Percentiles rank a stretch among this genome's conserved stretches.
These are phyloP conservation scores for Patella ulyssiponensis DNA, from an alignment of 2,888 invertebrate genomes.

Conservation along the genomic window DNA sequence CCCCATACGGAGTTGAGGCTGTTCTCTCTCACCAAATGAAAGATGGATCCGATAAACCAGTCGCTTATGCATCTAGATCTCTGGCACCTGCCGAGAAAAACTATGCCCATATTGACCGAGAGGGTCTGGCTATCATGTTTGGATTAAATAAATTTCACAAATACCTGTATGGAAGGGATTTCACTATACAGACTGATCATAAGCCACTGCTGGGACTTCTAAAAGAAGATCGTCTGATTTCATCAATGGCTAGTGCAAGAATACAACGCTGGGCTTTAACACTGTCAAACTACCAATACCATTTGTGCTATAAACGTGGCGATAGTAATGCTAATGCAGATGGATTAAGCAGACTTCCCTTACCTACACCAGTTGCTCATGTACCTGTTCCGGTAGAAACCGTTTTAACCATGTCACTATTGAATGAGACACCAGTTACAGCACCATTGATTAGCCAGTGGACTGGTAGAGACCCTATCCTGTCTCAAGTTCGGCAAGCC, in stretches of 20 bases:
- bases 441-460: neutral
- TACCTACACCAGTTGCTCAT: neutral
- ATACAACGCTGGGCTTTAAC: constrained; percentile 24
- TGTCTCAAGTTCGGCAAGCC: constrained; percentile 23
- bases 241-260: constrained; percentile 10
- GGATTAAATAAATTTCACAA: constrained; percentile 14
- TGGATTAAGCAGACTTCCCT: constrained; percentile 17
- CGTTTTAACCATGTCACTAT: neutral
- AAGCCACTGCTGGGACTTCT: constrained; percentile 17
- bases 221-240: neutral
- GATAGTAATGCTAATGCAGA: constrained; percentile 13
- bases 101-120: neutral
- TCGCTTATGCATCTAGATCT: constrained; percentile 27
- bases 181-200: constrained; percentile 16
- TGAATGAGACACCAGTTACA: neutral
- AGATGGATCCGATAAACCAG: constrained; percentile 23
- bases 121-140: neutral
- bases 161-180: constrained; percentile 22
- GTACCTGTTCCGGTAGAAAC: neutral
- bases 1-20: constrained; percentile 62
- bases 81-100: constrained; percentile 24
- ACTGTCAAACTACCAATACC: constrained; percentile 8
- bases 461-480: constrained; percentile 12
- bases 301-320: neutral
- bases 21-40: constrained; percentile 25